Evolutionary conservation across 1,140 invertebrate species (phyloP).

Genomic region (Apis laboriosa): DNA sequence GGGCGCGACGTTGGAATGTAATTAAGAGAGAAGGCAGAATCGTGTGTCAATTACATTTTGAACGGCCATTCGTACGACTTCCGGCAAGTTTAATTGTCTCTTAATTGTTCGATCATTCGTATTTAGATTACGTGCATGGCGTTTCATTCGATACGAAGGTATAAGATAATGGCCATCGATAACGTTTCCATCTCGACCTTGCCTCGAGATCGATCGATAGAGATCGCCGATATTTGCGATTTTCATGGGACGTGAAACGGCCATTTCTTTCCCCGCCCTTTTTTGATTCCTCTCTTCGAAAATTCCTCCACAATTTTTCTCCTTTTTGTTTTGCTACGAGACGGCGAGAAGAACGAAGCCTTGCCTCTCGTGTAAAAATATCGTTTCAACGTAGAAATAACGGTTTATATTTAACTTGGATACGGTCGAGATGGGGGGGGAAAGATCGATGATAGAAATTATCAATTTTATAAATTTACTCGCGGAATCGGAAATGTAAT

Average conservation of each 20-base stretch:
- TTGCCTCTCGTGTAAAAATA: too few species aligned
- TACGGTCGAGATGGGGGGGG: too few species aligned
- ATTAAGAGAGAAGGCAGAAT: conserved; percentile 44
- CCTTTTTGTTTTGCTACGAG: too few species aligned
- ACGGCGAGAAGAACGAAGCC: too few species aligned
- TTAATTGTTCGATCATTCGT: conserved; percentile 52
- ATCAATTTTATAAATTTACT: too few species aligned
- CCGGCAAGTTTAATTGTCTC: conserved; percentile 64
- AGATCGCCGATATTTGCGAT: conserved; percentile 25
- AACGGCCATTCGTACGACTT: conserved; percentile 64
- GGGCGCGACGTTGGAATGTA: conserved; percentile 48
- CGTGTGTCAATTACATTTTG: conserved; percentile 65
- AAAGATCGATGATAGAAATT: too few species aligned
- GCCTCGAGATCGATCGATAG: conserved; percentile 52
- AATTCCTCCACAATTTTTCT: neutral
- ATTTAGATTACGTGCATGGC: conserved; percentile 44
- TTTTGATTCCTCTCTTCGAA: neutral
- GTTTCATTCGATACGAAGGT: conserved; percentile 62
- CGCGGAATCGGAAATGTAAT: too few species aligned
- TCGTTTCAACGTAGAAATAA: too few species aligned
- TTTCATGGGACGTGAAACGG: neutral
- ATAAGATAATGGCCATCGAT: conserved; percentile 9
- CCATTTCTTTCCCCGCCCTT: neutral
- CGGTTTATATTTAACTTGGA: too few species aligned
- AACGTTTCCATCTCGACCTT: conserved; percentile 43